Evolutionary conservation across 2,113 vertebrate genomes (phyloP), one percentile per base, ranked within the genome.

Genomic region (Melanotaenia duboulayi): DNA sequence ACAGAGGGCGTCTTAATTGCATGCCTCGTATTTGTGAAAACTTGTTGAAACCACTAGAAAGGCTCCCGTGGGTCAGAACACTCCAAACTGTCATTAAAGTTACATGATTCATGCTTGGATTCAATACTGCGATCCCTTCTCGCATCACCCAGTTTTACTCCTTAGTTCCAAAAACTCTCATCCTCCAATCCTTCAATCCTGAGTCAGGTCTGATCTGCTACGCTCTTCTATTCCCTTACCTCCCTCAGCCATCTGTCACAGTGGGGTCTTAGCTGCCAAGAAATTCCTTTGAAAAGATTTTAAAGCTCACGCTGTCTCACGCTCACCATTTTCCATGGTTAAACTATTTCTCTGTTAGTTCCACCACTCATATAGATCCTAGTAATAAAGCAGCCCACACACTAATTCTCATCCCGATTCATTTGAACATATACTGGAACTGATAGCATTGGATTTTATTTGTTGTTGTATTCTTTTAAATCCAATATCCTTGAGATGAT

Each of bases 241-340:
- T 90, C 89, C 81, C 81, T 82, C 80, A 76, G 88, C 91, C 93
- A 93, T 93, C 92, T 92, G 92, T 90, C 83, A 90, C 83, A 76
- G 73, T 63, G 35, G 71, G 81, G 54, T 84, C 79, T 67, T 83
- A 12, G 63, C 75, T 89, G 86, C 87, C 88, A 87, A 88, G 80
- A 14, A 39, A 67, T 70, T 76, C 74, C 65, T 88, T 89, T 86
- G 71, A 85, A 85, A 81, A 71, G 11, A 62, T 74, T 89, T 81
- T 61, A 77, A 84, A 81, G 72, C 77, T 84, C 71, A 72, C 22
- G 39, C 81, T 65, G 77, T 80, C 79, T 76, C 57, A 35, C 63
- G 54, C 54, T 78, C 52, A 62, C 67, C 54, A 66, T 70, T 83
- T 70, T 48, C n/a, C 40, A 57, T 57, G 49, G 24, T 82, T 76